Base-by-base conservation (phyloP, 2,113 vertebrate genomes). In the Garra rufa region DNA sequence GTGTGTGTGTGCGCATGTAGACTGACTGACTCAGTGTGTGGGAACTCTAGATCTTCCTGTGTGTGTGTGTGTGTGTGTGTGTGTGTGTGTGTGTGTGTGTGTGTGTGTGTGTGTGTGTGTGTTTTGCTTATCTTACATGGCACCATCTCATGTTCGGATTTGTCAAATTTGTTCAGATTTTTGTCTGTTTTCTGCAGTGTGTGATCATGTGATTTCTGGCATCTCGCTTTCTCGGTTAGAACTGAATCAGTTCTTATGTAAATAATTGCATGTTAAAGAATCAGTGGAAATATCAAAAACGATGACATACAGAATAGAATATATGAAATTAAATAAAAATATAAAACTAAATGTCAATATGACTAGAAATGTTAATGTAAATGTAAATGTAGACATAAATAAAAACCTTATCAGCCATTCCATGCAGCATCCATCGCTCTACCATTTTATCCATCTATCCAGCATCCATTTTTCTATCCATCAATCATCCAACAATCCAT, bases 31-130 rank as follows among this genome's bases (percentile, higher is more conserved):
- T 73, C 69, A 44, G 21, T 73, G 69, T 73, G 69, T 26, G 13
- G 69, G 69, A 73, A 73, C 69, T 73, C 69, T 73, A 46, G 43
- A 73, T 11, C 69, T 73, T 73, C 69, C 41, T 71, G 34, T 65
- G 24, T 61, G 24, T 59, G n/a, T 63, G 24, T 43, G 28, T 69
- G 7, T 69, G 17, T 71, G 69, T 71, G 41, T 71, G 65, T 65
- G 63, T 69, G 65, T 41, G 65, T 38, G 55, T n/a, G 55, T 5
- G 5, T 63, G 38, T 44, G n/a, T 59, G n/a, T 59, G n/a, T 61
- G n/a, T 41, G 34, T 28, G 2, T 65, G 28, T 65, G 26, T 67
- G 26, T 67, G 28, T 69, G 7, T 69, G 17, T 71, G 69, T 71
- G 41, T 71, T 46, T 44, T 21, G 3, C 69, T 46, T 73, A 46